phyloP scores from a whole-genome alignment of 2,113 vertebrate species.

The Heterocephalus glaber region DNA sequence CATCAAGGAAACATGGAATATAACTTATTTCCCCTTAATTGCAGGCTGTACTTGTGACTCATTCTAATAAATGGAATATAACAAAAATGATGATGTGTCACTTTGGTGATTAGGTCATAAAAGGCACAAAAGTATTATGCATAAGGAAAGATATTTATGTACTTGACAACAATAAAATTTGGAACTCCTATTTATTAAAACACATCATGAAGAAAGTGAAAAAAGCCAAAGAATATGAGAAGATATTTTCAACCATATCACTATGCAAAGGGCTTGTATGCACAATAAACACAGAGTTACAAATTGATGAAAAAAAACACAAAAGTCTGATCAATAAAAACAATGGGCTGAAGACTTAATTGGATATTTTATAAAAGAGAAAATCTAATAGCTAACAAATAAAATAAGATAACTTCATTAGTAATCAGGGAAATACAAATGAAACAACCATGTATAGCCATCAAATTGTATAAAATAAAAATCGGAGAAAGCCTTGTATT shows the following conservation, averaged over 20 bases:
- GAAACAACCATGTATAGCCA: background rate
- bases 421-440: background rate
- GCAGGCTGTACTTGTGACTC: background rate
- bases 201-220: background rate
- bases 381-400: background rate
- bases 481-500: background rate
- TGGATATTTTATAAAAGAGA: slow-evolving; percentile 19
- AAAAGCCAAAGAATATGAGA: background rate
- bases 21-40: background rate
- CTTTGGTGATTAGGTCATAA: background rate
- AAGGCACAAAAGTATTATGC: background rate
- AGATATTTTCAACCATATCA: background rate
- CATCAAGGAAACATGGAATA: background rate
- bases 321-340: slow-evolving; percentile 38
- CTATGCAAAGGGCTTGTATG: background rate
- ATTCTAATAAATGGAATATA: background rate
- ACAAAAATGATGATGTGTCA: background rate
- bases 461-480: background rate
- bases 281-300: background rate
- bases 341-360: background rate
- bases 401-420: slow-evolving; percentile 20
- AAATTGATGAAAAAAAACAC: slow-evolving; percentile 12
- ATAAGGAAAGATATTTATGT: background rate
- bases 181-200: background rate
- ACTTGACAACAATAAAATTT: slow-evolving; percentile 3